Percentiles rank a stretch among this genome's conserved stretches.
Evolutionary conservation across 1,140 invertebrate species (phyloP).

Genomic region (Papilio dardanus): DNA sequence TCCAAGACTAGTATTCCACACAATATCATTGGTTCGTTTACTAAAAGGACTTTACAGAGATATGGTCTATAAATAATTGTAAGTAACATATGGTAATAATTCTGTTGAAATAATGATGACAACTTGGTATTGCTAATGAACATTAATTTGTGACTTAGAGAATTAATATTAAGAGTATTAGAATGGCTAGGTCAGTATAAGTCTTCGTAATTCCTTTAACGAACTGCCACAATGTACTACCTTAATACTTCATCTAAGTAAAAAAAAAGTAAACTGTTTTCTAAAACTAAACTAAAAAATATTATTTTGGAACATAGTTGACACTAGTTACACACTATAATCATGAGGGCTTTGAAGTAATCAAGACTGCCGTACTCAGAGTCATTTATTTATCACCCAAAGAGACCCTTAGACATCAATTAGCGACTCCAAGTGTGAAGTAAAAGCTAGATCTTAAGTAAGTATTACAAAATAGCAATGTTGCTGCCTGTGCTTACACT

Average conservation of each 20-base stretch:
- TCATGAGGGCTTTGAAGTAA: too few relatives aligned
- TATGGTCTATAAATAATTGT: not conserved
- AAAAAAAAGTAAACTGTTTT: not conserved
- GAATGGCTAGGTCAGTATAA: constrained; percentile 35
- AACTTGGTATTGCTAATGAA: not conserved
- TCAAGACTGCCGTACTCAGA: too few relatives aligned
- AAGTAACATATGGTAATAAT: not conserved
- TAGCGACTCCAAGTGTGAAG: not conserved
- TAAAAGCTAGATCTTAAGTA: not conserved
- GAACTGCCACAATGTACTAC: constrained; percentile 21
- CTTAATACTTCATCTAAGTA: constrained; percentile 23
- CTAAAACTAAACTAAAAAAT: not conserved
- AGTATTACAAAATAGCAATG: not conserved
- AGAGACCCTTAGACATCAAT: not conserved
- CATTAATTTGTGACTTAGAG: constrained; percentile 20
- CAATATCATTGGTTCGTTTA: too few relatives aligned
- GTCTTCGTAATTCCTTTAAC: constrained; percentile 39
- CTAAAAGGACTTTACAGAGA: not conserved
- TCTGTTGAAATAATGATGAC: not conserved
- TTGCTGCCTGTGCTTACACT: not conserved
- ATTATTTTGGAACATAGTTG: too few relatives aligned
- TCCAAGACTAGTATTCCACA: not conserved
- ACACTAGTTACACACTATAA: too few relatives aligned
- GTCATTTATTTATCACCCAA: not conserved
- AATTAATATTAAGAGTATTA: constrained; percentile 36